phyloP scores from a whole-genome alignment of 2,888 invertebrate genomes.

The Caenorhabditis doughertyi region DNA sequence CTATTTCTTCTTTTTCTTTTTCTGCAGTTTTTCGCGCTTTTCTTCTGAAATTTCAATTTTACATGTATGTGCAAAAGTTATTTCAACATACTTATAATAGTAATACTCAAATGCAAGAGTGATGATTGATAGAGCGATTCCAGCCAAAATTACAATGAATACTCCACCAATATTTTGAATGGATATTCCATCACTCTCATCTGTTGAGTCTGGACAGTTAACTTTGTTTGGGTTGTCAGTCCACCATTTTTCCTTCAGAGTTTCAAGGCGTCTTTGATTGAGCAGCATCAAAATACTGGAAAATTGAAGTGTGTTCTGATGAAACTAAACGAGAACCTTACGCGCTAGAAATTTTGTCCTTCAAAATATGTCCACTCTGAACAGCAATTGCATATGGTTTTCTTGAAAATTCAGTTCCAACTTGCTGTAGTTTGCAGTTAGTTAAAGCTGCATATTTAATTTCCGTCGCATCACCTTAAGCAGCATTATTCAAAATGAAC shows the following conservation, averaged over 20 bases:
- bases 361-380: slow-evolving; percentile 87
- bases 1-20: slow-evolving; percentile 38
- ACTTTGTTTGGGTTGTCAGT: slow-evolving; percentile 89
- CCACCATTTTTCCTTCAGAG: slow-evolving; percentile 98
- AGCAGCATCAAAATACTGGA: slow-evolving; percentile 92
- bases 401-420: slow-evolving; percentile 96
- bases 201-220: slow-evolving; percentile 84
- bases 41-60: slow-evolving; percentile 42
- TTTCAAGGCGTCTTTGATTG: slow-evolving; percentile 94
- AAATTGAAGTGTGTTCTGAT: not conserved
- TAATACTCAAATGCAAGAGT: slow-evolving; percentile 93
- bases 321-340: slow-evolving; percentile 35
- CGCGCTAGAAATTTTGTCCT: slow-evolving; percentile 77
- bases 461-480: slow-evolving; percentile 92
- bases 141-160: slow-evolving; percentile 95
- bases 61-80: too few relatives aligned
- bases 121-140: slow-evolving; percentile 80
- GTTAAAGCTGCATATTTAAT: slow-evolving; percentile 90
- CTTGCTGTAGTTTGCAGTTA: slow-evolving; percentile 91
- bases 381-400: slow-evolving; percentile 98
- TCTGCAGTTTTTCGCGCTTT: slow-evolving; percentile 61
- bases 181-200: slow-evolving; percentile 96
- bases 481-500: not conserved
- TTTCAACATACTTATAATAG: slow-evolving; percentile 73
- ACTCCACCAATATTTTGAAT: slow-evolving; percentile 98